Evolutionary conservation across 1,140 invertebrate genomes (phyloP).

Genomic region (Drosophila paulistorum): DNA sequence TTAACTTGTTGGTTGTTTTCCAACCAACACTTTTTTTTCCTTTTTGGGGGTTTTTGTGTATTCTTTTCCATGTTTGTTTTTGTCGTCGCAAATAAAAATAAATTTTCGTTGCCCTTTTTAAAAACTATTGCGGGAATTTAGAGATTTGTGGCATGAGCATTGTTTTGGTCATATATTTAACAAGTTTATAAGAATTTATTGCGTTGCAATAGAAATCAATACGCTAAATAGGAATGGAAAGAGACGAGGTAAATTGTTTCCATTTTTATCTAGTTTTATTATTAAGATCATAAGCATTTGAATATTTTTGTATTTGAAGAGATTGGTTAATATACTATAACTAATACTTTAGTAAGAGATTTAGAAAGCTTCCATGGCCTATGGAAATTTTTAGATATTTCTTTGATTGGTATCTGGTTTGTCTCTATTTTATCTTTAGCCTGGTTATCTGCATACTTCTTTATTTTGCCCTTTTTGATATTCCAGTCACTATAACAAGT

Average conservation of each 20-base stretch:
- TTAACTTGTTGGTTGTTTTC: constrained; percentile 68
- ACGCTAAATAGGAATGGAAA: neutral
- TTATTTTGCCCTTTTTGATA: too few relatives aligned
- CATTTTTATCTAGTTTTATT: neutral
- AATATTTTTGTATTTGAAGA: too few relatives aligned
- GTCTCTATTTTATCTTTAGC: too few relatives aligned
- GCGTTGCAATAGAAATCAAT: constrained; percentile 18
- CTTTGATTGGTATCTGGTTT: too few relatives aligned
- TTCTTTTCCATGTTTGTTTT: constrained; percentile 16
- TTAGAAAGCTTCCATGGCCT: too few relatives aligned
- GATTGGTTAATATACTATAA: too few relatives aligned
- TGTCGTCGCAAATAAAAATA: constrained; percentile 68
- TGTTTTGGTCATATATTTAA: constrained; percentile 42
- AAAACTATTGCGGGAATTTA: constrained; percentile 79
- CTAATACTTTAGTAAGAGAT: too few relatives aligned
- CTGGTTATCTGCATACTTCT: too few relatives aligned
- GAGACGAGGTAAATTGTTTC: neutral
- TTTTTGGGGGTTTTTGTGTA: constrained; percentile 53
- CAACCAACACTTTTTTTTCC: constrained; percentile 14
- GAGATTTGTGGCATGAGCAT: constrained; percentile 66
- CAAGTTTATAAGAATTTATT: constrained; percentile 53
- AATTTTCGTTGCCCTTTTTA: constrained; percentile 60
- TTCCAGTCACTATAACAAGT: too few relatives aligned
- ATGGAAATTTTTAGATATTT: too few relatives aligned
- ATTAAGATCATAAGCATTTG: too few relatives aligned